A percentile compares a stretch with the other conserved stretches of the same genome.
phyloP scores from a whole-genome alignment of 1,140 invertebrate genomes.

The Rhopalosiphum padi region DNA sequence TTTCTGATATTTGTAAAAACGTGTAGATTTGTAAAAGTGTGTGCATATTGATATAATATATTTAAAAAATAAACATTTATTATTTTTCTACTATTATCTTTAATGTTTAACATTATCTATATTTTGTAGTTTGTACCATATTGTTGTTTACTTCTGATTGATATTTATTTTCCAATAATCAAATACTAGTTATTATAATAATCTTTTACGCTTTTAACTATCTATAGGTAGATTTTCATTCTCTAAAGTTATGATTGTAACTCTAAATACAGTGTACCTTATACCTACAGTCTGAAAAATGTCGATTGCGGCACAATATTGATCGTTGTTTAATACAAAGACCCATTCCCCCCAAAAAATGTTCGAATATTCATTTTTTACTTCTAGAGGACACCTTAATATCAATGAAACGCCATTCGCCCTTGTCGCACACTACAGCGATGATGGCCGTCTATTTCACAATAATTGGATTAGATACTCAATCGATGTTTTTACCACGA shows the following conservation, averaged over 20 bases:
- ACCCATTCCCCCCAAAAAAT: not conserved
- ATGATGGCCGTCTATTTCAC: not conserved
- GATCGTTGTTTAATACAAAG: not conserved
- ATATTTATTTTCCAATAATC: not conserved
- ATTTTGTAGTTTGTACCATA: not conserved
- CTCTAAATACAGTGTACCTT: not conserved
- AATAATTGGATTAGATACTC: slow-evolving; percentile 12
- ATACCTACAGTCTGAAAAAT: not conserved
- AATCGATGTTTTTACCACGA: slow-evolving; percentile 14
- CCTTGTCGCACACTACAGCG: too few species aligned
- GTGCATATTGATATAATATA: not conserved
- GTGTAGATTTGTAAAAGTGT: not conserved
- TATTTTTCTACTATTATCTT: not conserved
- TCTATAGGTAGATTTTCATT: not conserved
- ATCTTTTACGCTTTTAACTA: not conserved
- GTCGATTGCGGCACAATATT: not conserved
- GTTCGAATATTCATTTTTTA: not conserved
- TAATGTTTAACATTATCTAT: not conserved
- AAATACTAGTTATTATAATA: too few species aligned
- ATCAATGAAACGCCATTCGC: not conserved
- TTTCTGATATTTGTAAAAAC: not conserved
- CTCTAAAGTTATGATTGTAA: not conserved
- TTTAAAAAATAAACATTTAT: not conserved
- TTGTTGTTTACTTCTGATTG: not conserved
- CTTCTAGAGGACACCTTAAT: not conserved